Base-by-base conservation (phyloP, 2,797 vertebrate species). In the Phrynocephalus guinanensis region DNA sequence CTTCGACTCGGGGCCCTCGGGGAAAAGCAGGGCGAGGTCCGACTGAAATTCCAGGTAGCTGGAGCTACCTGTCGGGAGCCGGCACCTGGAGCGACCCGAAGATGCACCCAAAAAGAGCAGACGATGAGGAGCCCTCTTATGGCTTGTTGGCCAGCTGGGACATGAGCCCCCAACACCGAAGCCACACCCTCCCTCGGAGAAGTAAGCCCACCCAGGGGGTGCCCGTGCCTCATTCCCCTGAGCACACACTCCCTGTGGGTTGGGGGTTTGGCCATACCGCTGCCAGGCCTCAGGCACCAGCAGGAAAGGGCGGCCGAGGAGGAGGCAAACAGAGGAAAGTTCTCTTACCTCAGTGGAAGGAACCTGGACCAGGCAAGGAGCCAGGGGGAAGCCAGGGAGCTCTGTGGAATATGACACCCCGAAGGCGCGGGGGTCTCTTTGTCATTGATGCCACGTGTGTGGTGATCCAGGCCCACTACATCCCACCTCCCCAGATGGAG, bases 371-470 rank as follows among this genome's bases (percentile, higher is more conserved):
- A 18, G 15, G 70, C n/a, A 76, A 38, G 75, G 5, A 89, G 44
- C 28, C 28, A 1, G 24, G 22, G 6, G 68, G 82, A 22, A 26
- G 56, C 78, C 87, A 66, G 22, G 68, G 63, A 1, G 18, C 33
- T 6, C 5, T 6, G 26, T 24, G 70, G 1, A 72, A 63, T 15
- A 7, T 66, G 11, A 2, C 3, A 16, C 82, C 89, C 38, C 63
- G 50, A 76, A 8, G 16, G 0, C 8, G 66, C 1, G 89, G 93
- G 3, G 96, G 96, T 0, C 89, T 97, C 60, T 96, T 97, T 92
- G 94, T 97, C 71, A 97, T 97, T 5, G 97, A 97, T 8, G 97
- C 97, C 94, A 97, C 96, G 33, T 94, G 96, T 2, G 96, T 97
- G 85, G 95, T 97, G 63, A 96, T 97, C 33, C 91, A 91, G 0